Base-by-base conservation (phyloP, 2,113 vertebrate species). In the Myanophis thanlyinensis region DNA sequence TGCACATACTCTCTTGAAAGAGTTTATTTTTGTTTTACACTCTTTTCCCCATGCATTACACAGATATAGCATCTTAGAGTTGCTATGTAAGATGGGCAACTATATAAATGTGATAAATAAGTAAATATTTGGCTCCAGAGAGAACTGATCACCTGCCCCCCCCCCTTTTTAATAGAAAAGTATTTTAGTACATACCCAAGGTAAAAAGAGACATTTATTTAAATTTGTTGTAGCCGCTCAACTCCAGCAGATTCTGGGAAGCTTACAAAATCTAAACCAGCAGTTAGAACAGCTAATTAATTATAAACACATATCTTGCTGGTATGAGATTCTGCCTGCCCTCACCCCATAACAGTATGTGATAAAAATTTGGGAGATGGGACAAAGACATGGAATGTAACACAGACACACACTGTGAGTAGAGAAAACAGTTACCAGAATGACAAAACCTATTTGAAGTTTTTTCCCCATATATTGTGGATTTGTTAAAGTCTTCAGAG, bases 241-340 rank as follows among this genome's bases (percentile, higher is more conserved):
- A 40, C n/a, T 80, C 35, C 6, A 80, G 67, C 35, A 80, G 35
- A 80, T 22, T 40, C 35, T 40, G 67, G 67, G 35, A 80, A 80
- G 67, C 67, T 80, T 40, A 3, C 35, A 40, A 80, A 80, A 80
- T 40, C 2, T 40, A 22, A 9, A 80, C 7, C 15, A 40, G 5
- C 13, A 15, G 62, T 80, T 20, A 80, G 67, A 80, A 80, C 35
- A 80, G 35, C 40, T 80, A 80, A 95, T 96, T 91, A 92, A 93
- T 96, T 95, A 96, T 95, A 73, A 95, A 96, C 95, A 96, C 94
- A 93, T 94, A 96, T 95, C 95, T 95, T 93, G 90, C 90, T 94
- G 49, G 52, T 49, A 25, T 10, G 12, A 59, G 1, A 35, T 54
- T 46, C 25, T 92, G 35, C 93, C 88, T 30, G 3, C 91, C 85